phyloP scores from a whole-genome alignment of 2,888 invertebrate species.

The Hoplodrina ambigua region DNA sequence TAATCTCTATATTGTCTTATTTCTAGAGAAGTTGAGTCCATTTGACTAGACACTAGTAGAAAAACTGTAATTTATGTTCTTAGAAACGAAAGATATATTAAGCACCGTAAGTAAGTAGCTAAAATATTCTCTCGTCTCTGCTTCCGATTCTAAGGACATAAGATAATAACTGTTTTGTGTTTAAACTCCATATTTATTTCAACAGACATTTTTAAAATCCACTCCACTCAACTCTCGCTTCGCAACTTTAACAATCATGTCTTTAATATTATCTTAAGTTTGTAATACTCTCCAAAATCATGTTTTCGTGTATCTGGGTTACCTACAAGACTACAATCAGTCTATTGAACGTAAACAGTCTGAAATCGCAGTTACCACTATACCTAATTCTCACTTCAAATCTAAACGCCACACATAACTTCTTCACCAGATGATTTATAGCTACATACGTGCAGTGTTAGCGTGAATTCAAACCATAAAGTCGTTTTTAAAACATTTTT shows the following conservation, averaged over 20 bases:
- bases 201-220: constrained; percentile 1
- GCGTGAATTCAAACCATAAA: constrained; percentile 33
- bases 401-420: constrained; percentile 20
- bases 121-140: constrained; percentile 12
- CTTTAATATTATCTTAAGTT: constrained; percentile 3
- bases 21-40: constrained; percentile 62
- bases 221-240: constrained; percentile 16
- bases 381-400: constrained; percentile 16
- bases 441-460: constrained; percentile 27
- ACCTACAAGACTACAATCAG: constrained; percentile 25
- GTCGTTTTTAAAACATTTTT: constrained; percentile 39
- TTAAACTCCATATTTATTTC: constrained; percentile 9
- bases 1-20: constrained; percentile 64
- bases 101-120: background rate
- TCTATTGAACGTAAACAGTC: constrained; percentile 22
- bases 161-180: constrained; percentile 8
- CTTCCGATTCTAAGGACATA: constrained; percentile 39
- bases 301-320: constrained; percentile 11
- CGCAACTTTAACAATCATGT: constrained; percentile 9
- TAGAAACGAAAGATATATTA: constrained; percentile 33
- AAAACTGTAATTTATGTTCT: constrained; percentile 44
- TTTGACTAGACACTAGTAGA: constrained; percentile 75
- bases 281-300: constrained; percentile 10
- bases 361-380: constrained; percentile 17
- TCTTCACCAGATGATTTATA: constrained; percentile 31